Percentiles rank a stretch among this genome's conserved stretches.
phyloP scores from a whole-genome alignment of 1,140 invertebrate species.

The Cyclina sinensis region DNA sequence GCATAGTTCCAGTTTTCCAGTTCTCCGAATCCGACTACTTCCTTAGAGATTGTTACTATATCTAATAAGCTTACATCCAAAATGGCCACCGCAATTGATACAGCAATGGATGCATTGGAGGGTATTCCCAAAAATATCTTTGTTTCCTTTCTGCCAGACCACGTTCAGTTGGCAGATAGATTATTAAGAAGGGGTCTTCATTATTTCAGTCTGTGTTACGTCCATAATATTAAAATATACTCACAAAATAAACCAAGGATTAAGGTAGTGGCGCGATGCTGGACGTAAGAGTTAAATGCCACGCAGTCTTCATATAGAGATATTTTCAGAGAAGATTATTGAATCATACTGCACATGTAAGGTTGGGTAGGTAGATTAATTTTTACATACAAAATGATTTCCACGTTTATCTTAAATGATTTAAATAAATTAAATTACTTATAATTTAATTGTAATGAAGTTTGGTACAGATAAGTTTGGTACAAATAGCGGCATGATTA shows the following conservation, averaged over 20 bases:
- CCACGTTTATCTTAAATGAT: no score
- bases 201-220: slow-evolving; percentile 60
- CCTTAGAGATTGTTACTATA: slow-evolving; percentile 59
- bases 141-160: slow-evolving; percentile 24
- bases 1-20: no score
- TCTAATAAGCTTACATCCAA: slow-evolving; percentile 36
- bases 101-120: slow-evolving; percentile 12
- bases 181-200: slow-evolving; percentile 38
- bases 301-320: slow-evolving; percentile 15
- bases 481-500: no score
- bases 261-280: slow-evolving; percentile 33
- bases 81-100: not conserved
- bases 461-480: no score
- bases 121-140: slow-evolving; percentile 38
- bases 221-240: slow-evolving; percentile 44
- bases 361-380: not conserved
- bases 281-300: slow-evolving; percentile 12
- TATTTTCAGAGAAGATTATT: not conserved
- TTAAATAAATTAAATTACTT: no score
- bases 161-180: slow-evolving; percentile 13
- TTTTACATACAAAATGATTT: no score
- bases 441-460: no score
- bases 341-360: not conserved
- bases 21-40: not conserved
- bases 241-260: not conserved